Base-by-base conservation (phyloP, 2,113 vertebrate genomes). In the Dicrurus megarhynchus region DNA sequence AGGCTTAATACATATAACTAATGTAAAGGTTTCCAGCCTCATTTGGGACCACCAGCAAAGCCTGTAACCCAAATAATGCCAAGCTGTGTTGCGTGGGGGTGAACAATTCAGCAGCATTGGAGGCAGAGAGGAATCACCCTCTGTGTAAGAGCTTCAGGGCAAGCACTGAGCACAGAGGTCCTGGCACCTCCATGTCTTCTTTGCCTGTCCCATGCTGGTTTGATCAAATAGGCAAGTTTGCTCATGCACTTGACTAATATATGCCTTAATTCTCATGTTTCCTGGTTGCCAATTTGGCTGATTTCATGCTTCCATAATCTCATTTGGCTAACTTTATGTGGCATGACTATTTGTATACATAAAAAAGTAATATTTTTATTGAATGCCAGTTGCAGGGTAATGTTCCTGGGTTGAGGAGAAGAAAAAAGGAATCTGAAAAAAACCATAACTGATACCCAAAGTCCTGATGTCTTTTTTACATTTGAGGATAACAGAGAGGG, bases 81-180 rank as follows among this genome's bases (percentile, higher is more conserved):
- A 10, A 15, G 2, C 32, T 74, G 18, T 24, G 60, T 26, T 81
- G 13, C 0, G 1, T 10, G 37, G 7, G 11, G 6, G 12, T 50
- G 32, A 53, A 24, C 0, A 0, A 77, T 53, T 44, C 11, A 1
- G 6, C 19, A 52, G 21, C 7, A 2, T 5, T 11, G 27, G 16
- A 59, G 16, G 30, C 47, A 63, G 28, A 52, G 28, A 46, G 42
- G 20, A 30, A 59, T 57, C n/a, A 64, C 5, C 19, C 41, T 26
- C 16, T 3, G 7, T 3, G 2, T 7, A 53, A 74, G 37, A 85
- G 32, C 61, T 59, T 52, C 79, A 41, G 42, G 50, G 32, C 14
- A 63, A 73, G 18, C 19, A 35, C 19, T 30, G 11, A 90, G 42
- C 20, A 75, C 60, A 21, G 56, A 75, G 11, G 4, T 82, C 16